Percentiles rank a stretch among this genome's conserved stretches.
phyloP scores from a whole-genome alignment of 1,140 invertebrate species.

The Mactra quadrangularis region DNA sequence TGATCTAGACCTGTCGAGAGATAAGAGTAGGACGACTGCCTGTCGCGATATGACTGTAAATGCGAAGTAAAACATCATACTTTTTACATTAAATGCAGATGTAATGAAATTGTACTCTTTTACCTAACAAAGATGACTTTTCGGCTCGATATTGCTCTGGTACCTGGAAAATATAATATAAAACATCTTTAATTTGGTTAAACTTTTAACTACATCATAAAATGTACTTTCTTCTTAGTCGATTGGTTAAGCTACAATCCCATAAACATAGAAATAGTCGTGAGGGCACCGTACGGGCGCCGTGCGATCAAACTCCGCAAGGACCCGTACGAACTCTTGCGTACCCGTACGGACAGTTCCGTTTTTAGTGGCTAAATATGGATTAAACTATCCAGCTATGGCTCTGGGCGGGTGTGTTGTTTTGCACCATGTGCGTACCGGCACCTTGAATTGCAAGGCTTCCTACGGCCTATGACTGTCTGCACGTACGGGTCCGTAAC shows the following conservation, averaged over 20 bases:
- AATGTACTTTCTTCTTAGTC: neutral
- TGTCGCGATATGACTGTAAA: neutral
- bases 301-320: too few relatives aligned
- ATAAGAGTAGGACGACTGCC: neutral
- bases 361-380: neutral
- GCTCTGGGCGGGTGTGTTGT: too few relatives aligned
- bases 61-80: neutral
- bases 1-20: neutral
- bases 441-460: too few relatives aligned
- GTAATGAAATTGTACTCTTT: neutral
- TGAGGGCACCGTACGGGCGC: too few relatives aligned
- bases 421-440: too few relatives aligned
- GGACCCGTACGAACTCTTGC: too few relatives aligned
- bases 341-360: neutral
- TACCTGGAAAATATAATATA: conserved; percentile 8
- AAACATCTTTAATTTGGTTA: neutral
- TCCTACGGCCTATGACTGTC: too few relatives aligned
- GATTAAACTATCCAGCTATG: neutral
- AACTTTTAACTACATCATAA: neutral
- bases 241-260: too few relatives aligned
- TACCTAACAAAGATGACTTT: conserved; percentile 3
- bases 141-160: conserved; percentile 1
- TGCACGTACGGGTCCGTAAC: too few relatives aligned
- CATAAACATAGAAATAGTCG: too few relatives aligned
- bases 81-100: neutral